These are phyloP conservation scores for Ptilodon capucinus DNA, from an alignment of 2,888 invertebrate genomes.

Conservation along the genomic window DNA sequence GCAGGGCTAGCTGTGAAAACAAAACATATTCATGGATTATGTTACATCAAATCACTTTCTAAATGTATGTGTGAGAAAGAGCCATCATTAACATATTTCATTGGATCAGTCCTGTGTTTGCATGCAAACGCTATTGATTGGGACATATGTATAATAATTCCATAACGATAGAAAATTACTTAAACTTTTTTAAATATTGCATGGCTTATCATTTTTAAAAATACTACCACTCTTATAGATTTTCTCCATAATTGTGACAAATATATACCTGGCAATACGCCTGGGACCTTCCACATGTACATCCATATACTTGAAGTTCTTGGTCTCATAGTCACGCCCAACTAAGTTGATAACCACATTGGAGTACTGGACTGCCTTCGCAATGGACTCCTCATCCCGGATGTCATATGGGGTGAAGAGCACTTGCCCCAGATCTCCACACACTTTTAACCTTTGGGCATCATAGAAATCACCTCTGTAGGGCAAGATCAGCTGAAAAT, in stretches of 20 bases:
- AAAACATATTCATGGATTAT: no score
- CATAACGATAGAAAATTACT: no score
- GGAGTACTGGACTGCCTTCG: conserved; percentile 94
- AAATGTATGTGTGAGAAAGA: no score
- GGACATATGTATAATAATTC: no score
- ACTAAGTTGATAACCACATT: conserved; percentile 98
- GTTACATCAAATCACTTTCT: no score
- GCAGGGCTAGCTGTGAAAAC: no score
- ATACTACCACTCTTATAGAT: no score
- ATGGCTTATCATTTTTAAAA: no score
- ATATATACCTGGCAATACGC: conserved; percentile 88
- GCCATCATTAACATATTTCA: no score
- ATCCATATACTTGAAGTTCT: conserved; percentile 92
- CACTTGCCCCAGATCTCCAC: conserved; percentile 98
- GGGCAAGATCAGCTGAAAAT: conserved; percentile 94
- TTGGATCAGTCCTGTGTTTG: no score
- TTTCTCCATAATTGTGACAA: not conserved
- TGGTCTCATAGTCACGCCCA: conserved; percentile 96
- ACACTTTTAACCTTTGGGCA: conserved; percentile 89
- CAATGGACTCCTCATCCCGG: conserved; percentile 92
- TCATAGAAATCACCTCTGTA: conserved; percentile 94
- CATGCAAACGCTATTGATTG: no score
- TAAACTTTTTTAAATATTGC: no score
- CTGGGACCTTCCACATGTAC: conserved; percentile 94
- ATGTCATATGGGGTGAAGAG: conserved; percentile 93